phyloP scores from a whole-genome alignment of 2,888 invertebrate species.

The Nomada ferruginata region DNA sequence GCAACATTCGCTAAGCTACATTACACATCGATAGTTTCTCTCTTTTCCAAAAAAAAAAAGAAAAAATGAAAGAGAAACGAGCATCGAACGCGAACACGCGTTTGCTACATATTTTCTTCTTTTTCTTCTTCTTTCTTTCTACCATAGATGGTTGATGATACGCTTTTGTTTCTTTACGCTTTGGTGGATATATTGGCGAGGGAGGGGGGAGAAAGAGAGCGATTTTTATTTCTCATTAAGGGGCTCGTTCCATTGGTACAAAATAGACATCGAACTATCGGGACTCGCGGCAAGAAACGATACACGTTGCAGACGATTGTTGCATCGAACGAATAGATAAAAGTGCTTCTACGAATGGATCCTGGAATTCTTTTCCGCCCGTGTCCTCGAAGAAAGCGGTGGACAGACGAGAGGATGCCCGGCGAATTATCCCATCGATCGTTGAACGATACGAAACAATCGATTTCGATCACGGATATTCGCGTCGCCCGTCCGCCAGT shows the following conservation, averaged over 20 bases:
- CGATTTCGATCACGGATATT: not conserved
- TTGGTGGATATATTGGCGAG: slow-evolving; percentile 38
- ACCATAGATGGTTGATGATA: slow-evolving; percentile 24
- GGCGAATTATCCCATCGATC: slow-evolving; percentile 5
- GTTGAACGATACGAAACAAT: slow-evolving; percentile 3
- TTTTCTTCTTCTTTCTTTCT: not conserved
- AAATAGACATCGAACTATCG: slow-evolving; percentile 46
- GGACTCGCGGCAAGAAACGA: slow-evolving; percentile 35
- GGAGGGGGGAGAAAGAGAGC: not conserved
- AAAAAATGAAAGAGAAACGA: not conserved
- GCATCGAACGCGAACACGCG: not conserved
- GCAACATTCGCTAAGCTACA: slow-evolving; percentile 52
- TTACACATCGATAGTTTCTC: slow-evolving; percentile 50
- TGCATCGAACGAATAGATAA: slow-evolving; percentile 31
- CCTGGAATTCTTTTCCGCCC: not conserved
- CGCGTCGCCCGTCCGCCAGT: no score
- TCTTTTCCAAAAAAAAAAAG: slow-evolving; percentile 20
- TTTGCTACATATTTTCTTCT: not conserved
- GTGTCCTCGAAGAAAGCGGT: not conserved
- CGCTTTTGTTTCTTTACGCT: slow-evolving; percentile 30
- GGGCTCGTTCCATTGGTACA: slow-evolving; percentile 37
- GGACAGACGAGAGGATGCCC: slow-evolving; percentile 15
- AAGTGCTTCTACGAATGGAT: slow-evolving; percentile 39
- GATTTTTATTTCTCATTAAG: slow-evolving; percentile 13
- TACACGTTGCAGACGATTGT: slow-evolving; percentile 34